Base-by-base conservation (phyloP, 2,888 invertebrate species). In the Sthenelais limicola region DNA sequence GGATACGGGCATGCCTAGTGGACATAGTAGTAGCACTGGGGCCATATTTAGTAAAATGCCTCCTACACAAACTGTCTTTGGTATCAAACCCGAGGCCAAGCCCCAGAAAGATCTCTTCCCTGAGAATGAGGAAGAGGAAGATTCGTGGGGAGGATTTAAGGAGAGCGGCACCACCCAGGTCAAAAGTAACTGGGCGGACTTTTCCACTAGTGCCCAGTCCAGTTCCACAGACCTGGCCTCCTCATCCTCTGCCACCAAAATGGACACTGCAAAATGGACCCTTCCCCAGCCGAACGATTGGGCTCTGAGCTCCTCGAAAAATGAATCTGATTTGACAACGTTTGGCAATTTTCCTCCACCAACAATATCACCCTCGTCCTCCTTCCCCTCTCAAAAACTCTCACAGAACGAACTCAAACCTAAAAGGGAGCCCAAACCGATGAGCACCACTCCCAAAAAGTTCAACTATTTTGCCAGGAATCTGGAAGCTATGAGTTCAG, bases 401-500 rank as follows among this genome's bases (percentile, higher is more conserved):
- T 21, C 38, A 28, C n/a, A 48, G 30, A 4, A 15, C 26, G 24
- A 58, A 28, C 35, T 48, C 4, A 4, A 24, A 2, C 28, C 28
- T 21, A 56, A 7, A n/a, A 18, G 3, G 15, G 7, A 32, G 30
- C 21, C 38, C 24, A 66, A 66, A 49, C 48, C 51, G 7, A 18
- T 21, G 21, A 62, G 32, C 24, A 48, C 51, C 1, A 69, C 68
- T 18, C 35, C 48, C n/a, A 32, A 18, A 49, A 68, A 43, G 47
- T 58, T 26, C 18, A 73, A 68, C 15, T 70, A 48, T 49, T 75
- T 75, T 48, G 62, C 62, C 3, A 58, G 56, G 21, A 68, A 68
- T n/a, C 28, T 76, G 28, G 48, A 58, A 3, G 33, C 47, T 26
- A 21, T 33, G 32, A 24, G 9, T 15, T 21, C 15, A 26, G 49